phyloP scores from a whole-genome alignment of 2,113 vertebrate species.

The Phylloscopus whistleri region DNA sequence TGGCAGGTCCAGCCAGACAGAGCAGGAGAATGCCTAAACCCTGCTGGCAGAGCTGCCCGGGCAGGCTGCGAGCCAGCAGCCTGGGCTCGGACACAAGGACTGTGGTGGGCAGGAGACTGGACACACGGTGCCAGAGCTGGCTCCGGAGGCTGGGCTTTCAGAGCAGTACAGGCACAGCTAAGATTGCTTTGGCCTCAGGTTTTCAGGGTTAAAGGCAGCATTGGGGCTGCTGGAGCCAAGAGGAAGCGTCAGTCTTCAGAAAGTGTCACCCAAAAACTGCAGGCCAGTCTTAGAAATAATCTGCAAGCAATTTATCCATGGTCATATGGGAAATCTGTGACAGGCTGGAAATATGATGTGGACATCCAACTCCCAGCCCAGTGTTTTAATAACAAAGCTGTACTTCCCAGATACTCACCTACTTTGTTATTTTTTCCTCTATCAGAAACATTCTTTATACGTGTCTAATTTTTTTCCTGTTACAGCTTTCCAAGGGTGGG shows the following conservation, averaged over 20 bases:
- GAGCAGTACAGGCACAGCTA: not conserved
- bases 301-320: not conserved
- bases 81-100: accelerated
- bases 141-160: not conserved
- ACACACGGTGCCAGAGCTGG: accelerated
- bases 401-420: slow-evolving; percentile 8
- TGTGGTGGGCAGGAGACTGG: not conserved
- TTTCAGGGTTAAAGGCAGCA: not conserved
- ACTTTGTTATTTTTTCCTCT: slow-evolving; percentile 40
- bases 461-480: not conserved
- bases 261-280: not conserved
- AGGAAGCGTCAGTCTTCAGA: not conserved
- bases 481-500: not conserved
- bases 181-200: not conserved
- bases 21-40: not conserved
- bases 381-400: slow-evolving; percentile 30
- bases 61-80: not conserved
- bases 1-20: not conserved
- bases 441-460: not conserved
- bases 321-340: not conserved
- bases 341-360: not conserved
- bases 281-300: not conserved
- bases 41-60: not conserved
- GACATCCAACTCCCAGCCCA: not conserved
- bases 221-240: not conserved